phyloP scores from a whole-genome alignment of 2,888 invertebrate genomes.

The Gortyna flavago region DNA sequence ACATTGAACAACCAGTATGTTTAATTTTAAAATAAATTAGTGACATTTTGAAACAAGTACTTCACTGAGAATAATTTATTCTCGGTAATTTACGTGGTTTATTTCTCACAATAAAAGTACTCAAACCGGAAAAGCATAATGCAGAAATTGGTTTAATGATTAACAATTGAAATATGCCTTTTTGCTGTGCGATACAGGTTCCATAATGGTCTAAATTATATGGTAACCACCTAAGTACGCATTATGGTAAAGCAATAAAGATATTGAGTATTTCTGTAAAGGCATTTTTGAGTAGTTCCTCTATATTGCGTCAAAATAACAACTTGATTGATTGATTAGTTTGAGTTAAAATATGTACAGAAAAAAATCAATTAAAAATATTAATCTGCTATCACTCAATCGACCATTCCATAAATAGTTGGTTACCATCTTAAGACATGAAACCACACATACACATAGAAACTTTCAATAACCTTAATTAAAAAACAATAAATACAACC shows the following conservation, averaged over 20 bases:
- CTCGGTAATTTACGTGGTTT: neutral
- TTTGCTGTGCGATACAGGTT: too few relatives aligned
- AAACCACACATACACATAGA: neutral
- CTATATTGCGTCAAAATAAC: neutral
- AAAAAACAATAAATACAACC: constrained; percentile 23
- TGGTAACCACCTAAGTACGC: too few relatives aligned
- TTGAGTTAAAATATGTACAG: neutral
- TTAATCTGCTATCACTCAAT: neutral
- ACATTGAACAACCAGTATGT: too few relatives aligned
- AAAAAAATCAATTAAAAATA: neutral
- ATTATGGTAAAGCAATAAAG: too few relatives aligned
- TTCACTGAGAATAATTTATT: neutral
- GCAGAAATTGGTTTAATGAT: too few relatives aligned
- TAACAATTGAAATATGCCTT: too few relatives aligned
- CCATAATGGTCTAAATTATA: too few relatives aligned
- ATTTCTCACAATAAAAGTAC: neutral
- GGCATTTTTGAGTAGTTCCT: too few relatives aligned
- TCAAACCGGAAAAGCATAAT: neutral
- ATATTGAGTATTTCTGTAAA: too few relatives aligned
- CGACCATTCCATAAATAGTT: neutral
- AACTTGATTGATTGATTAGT: neutral
- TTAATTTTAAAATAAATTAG: neutral
- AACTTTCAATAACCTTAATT: constrained; percentile 22
- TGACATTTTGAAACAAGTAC: neutral
- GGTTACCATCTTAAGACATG: neutral